Conservation (phyloP, 92 coral and sea anemone species). For the Phymanthus crucifer region DNA sequence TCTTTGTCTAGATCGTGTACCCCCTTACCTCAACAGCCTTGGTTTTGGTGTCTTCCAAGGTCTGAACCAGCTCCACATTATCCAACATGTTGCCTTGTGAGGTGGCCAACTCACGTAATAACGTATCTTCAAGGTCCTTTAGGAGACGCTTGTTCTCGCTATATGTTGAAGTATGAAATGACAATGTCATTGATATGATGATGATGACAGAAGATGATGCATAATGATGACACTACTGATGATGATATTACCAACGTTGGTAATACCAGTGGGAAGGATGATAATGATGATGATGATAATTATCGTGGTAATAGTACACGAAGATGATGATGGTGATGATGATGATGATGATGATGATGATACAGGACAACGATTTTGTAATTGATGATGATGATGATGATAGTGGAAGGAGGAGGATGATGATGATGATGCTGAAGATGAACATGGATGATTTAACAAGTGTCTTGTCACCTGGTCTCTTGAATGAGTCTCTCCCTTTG, state of each 20-base stretch:
- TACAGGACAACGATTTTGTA: neutral
- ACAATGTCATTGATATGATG: neutral
- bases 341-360: neutral
- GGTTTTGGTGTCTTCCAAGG: conserved; percentile 95
- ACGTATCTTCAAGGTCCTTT: conserved; percentile 94
- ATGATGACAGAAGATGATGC: neutral
- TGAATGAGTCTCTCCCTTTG: conserved; percentile 98
- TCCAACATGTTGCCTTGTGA: conserved; percentile 99
- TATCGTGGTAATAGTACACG: neutral
- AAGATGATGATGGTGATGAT: neutral
- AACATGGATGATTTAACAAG: neutral
- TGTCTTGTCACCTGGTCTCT: conserved; percentile 82
- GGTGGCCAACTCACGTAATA: conserved; percentile 97
- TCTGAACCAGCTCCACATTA: conserved; percentile 93
- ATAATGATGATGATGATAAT: too few relatives aligned
- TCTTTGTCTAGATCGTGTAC: neutral
- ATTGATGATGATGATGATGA: neutral
- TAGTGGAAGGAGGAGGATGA: neutral
- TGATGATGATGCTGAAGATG: neutral
- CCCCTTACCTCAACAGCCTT: conserved; percentile 89
- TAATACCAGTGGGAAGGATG: too few relatives aligned
- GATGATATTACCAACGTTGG: too few relatives aligned
- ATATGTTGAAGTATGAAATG: neutral
- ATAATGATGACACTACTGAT: neutral
- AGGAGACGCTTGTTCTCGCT: conserved; percentile 95